Evolutionary conservation across 2,888 invertebrate genomes (phyloP).

Genomic region (Exephanes ischioxanthus): DNA sequence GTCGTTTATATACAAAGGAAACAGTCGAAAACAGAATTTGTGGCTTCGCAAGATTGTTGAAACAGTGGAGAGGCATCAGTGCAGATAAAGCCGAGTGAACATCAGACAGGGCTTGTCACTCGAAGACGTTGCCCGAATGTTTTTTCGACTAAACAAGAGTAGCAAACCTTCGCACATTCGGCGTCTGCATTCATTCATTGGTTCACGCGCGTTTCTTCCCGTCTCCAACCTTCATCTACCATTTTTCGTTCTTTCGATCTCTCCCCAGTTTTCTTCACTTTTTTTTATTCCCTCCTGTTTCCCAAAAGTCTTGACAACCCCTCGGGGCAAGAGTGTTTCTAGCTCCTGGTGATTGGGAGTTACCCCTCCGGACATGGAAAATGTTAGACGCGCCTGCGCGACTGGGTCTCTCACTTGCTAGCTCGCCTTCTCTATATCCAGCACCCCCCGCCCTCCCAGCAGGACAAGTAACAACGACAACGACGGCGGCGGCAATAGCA

Average conservation of each 20-base stretch:
- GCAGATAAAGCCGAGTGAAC: slow-evolving; percentile 42
- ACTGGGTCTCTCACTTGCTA: slow-evolving; percentile 45
- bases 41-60: slow-evolving; percentile 43
- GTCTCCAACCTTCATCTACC: slow-evolving; percentile 13
- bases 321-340: slow-evolving; percentile 78
- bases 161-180: slow-evolving; percentile 47
- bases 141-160: slow-evolving; percentile 47
- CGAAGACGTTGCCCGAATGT: slow-evolving; percentile 18
- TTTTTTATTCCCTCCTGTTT: slow-evolving; percentile 67
- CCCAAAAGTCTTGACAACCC: slow-evolving; percentile 75
- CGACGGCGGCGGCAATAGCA: slow-evolving; percentile 33
- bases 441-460: slow-evolving; percentile 55
- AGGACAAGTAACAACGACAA: slow-evolving; percentile 46
- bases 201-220: slow-evolving; percentile 44
- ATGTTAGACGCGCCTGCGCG: slow-evolving; percentile 80
- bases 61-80: slow-evolving; percentile 59
- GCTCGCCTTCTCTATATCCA: slow-evolving; percentile 45
- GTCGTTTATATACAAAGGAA: slow-evolving; percentile 54
- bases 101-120: slow-evolving; percentile 46
- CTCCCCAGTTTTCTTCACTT: slow-evolving; percentile 47
- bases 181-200: slow-evolving; percentile 19
- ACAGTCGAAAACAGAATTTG: slow-evolving; percentile 48
- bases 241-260: background rate
- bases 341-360: slow-evolving; percentile 85
- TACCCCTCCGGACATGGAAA: slow-evolving; percentile 82